Conservation (phyloP, 2,797 vertebrate genomes). For the Thamnophis elegans region DNA sequence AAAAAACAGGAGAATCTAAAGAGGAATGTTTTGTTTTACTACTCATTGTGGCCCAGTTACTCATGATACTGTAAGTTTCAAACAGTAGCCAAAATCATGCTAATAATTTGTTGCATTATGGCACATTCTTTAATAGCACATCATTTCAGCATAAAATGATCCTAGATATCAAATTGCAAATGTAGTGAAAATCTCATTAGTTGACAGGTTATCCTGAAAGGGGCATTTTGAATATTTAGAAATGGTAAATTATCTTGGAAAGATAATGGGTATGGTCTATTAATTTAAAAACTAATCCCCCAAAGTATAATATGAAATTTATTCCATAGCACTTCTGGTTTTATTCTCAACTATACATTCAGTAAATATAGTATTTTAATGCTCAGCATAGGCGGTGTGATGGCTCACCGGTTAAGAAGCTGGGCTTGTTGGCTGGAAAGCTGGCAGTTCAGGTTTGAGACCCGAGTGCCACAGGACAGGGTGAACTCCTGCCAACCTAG, state of each 20-base stretch:
- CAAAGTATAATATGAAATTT: slow-evolving; percentile 47
- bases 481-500: neutral
- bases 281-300: neutral
- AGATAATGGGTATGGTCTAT: neutral
- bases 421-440: neutral
- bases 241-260: neutral
- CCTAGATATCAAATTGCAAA: slow-evolving; percentile 63
- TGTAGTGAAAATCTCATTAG: slow-evolving; percentile 54
- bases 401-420: neutral
- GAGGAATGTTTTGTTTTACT: neutral
- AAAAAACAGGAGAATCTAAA: neutral
- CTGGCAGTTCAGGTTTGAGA: neutral
- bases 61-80: neutral
- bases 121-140: slow-evolving; percentile 39
- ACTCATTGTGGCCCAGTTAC: neutral
- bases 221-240: slow-evolving; percentile 38
- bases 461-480: neutral
- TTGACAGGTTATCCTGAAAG: slow-evolving; percentile 57
- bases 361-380: slow-evolving; percentile 40
- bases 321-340: slow-evolving; percentile 51
- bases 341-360: slow-evolving; percentile 63
- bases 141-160: slow-evolving; percentile 65
- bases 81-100: neutral
- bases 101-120: neutral
- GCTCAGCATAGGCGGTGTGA: neutral